Evolutionary conservation across 2,113 vertebrate genomes (phyloP).

Genomic region (Indicator indicator): DNA sequence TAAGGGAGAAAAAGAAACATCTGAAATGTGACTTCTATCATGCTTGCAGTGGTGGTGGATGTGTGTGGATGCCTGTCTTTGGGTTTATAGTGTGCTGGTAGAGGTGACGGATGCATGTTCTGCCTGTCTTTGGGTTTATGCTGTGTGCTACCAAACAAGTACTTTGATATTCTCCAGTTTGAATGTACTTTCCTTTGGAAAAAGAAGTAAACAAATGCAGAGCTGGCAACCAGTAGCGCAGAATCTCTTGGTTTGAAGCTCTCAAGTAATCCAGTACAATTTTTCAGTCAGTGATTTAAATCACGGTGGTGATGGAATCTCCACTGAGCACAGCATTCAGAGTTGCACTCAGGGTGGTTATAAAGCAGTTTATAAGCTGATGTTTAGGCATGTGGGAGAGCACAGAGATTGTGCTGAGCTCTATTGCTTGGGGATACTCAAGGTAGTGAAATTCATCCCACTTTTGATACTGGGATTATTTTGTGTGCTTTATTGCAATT

Average conservation of each 20-base stretch:
- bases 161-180: background rate
- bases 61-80: background rate
- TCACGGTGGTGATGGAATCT: no score
- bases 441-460: background rate
- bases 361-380: background rate
- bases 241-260: background rate
- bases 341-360: background rate
- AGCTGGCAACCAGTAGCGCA: background rate
- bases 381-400: background rate
- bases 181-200: background rate
- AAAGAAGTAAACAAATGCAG: accelerated
- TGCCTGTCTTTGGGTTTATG: background rate
- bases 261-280: accelerated
- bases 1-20: constrained; percentile 37
- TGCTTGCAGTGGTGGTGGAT: background rate
- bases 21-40: background rate
- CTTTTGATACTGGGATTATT: background rate
- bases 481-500: background rate
- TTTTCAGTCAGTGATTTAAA: background rate
- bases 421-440: background rate
- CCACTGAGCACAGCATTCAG: accelerated
- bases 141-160: background rate
- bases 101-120: no score
- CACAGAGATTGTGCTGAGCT: background rate
- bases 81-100: background rate